Evolutionary conservation across 2,797 vertebrate genomes (phyloP).

Genomic region (Poecilia picta): DNA sequence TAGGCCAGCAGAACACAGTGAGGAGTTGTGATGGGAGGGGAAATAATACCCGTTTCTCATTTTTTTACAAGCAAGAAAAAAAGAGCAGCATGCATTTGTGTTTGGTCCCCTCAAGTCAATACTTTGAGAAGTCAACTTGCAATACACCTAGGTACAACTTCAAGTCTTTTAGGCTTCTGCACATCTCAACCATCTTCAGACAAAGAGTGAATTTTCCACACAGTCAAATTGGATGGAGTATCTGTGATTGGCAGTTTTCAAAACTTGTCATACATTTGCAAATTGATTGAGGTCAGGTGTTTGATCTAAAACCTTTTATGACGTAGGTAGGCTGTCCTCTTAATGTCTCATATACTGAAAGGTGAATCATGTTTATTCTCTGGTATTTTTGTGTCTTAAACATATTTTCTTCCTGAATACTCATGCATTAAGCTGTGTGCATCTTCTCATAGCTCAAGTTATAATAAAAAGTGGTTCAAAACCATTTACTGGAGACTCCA

Average conservation of each 20-base stretch:
- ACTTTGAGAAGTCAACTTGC: background rate
- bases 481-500: background rate
- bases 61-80: background rate
- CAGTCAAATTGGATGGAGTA: background rate
- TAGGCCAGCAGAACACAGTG: background rate
- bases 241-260: background rate
- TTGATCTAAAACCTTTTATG: background rate
- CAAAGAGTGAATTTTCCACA: background rate
- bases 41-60: background rate
- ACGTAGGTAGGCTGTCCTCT: background rate
- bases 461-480: background rate
- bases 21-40: background rate
- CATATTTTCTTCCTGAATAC: background rate
- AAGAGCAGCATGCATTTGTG: background rate
- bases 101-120: background rate
- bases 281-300: background rate
- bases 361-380: background rate
- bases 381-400: background rate
- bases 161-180: background rate
- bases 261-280: background rate
- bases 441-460: background rate
- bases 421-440: background rate
- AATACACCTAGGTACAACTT: background rate
- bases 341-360: background rate
- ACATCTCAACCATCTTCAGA: background rate